A percentile compares a stretch with the other conserved stretches of the same genome.
Evolutionary conservation across 2,888 invertebrate species (phyloP).

Genomic region (Zygaena filipendulae): DNA sequence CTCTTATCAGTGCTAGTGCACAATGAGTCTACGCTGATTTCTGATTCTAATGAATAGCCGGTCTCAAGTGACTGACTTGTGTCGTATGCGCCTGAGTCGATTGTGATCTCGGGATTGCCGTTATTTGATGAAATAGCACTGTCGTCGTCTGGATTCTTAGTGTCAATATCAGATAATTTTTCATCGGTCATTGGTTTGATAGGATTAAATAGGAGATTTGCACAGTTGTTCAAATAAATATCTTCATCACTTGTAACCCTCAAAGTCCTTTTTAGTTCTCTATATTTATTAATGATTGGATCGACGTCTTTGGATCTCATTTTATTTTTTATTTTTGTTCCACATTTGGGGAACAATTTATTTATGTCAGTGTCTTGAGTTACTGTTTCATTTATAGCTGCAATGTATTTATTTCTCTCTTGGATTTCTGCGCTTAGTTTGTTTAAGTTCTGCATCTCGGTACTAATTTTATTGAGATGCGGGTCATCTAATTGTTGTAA

Average conservation of each 20-base stretch:
- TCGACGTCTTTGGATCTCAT: slow-evolving; percentile 58
- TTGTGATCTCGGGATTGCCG: slow-evolving; percentile 62
- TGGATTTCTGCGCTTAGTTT: slow-evolving; percentile 69
- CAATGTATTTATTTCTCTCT: slow-evolving; percentile 68
- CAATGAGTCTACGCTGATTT: slow-evolving; percentile 69
- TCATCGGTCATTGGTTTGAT: slow-evolving; percentile 38
- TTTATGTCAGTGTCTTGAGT: slow-evolving; percentile 55
- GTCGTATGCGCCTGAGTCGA: slow-evolving; percentile 56
- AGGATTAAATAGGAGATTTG: slow-evolving; percentile 48
- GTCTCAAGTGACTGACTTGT: slow-evolving; percentile 62
- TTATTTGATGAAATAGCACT: slow-evolving; percentile 58
- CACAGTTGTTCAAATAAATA: slow-evolving; percentile 54
- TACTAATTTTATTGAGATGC: slow-evolving; percentile 67
- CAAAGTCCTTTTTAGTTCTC: slow-evolving; percentile 54
- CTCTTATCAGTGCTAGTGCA: slow-evolving; percentile 67
- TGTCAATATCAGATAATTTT: slow-evolving; percentile 43
- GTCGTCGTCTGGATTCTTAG: slow-evolving; percentile 59
- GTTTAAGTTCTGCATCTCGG: slow-evolving; percentile 67
- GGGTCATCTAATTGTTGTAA: slow-evolving; percentile 71
- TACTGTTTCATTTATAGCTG: slow-evolving; percentile 63
- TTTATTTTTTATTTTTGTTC: slow-evolving; percentile 61
- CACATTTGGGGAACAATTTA: slow-evolving; percentile 58
- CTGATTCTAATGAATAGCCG: slow-evolving; percentile 61
- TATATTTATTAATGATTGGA: slow-evolving; percentile 59
- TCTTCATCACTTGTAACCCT: slow-evolving; percentile 57